Base-by-base conservation (phyloP, 2,113 vertebrate species). In the Lophius piscatorius region DNA sequence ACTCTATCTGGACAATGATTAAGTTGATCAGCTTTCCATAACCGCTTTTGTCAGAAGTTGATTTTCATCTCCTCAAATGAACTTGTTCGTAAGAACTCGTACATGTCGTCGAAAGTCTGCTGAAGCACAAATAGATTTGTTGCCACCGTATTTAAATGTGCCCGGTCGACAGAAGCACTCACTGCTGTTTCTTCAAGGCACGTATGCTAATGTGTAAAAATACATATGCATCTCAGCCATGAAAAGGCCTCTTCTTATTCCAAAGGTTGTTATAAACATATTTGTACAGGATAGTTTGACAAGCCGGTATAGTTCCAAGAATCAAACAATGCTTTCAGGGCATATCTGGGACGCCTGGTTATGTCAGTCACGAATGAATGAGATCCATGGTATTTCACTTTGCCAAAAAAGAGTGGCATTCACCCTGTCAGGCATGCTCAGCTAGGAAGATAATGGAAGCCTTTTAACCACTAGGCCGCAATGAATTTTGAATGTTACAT, bases 121-220 rank as follows among this genome's bases (percentile, higher is more conserved):
- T 52, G 56, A 76, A 80, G 34, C 65, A 61, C 73, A 74, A 66
- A 71, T 47, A 68, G 62, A 73, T 70, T 63, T 12, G 16, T 51
- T 45, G 24, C 63, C 47, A 23, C 22, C 9, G 17, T 60, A 26
- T 61, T 70, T 41, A 57, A 74, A 67, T 68, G 70, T 84, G 74
- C 76, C 81, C 64, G 73, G 63, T 68, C 39, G 35, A 42, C 66
- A 76, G 62, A 88, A 87, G 86, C 80, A 75, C 74, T 49, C 34
- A 70, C 61, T 52, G 56, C 62, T 70, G 79, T 75, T 86, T 86
- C 78, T 76, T 82, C 80, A 90, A 90, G 89, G 88, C 87, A 90
- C 85, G 31, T 87, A 87, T 83, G 82, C 86, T 87, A 69, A 69
- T 81, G 68, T 85, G 80, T 84, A 88, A 87, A 91, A 89, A 91